Evolutionary conservation across 2,888 invertebrate genomes (phyloP).

Genomic region (Aricia artaxerxes): DNA sequence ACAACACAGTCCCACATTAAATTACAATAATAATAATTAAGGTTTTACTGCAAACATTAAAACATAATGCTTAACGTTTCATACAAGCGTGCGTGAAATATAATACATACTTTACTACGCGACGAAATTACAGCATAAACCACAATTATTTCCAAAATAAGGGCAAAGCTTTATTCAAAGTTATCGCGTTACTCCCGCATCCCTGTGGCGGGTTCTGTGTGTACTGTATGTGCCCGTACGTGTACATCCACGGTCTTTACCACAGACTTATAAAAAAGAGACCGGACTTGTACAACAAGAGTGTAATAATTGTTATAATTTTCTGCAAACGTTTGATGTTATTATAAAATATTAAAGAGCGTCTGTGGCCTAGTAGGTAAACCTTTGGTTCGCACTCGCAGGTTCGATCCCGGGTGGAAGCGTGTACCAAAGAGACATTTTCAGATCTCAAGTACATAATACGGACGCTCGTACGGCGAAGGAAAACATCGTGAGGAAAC

Average conservation of each 20-base stretch:
- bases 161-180: conserved; percentile 47
- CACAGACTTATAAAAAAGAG: background rate
- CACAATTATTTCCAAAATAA: conserved; percentile 68
- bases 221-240: background rate
- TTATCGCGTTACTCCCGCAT: conserved; percentile 41
- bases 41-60: background rate
- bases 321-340: background rate
- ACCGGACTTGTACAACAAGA: background rate
- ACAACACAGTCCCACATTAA: background rate
- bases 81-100: conserved; percentile 48
- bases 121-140: conserved; percentile 71
- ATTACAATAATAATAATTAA: background rate
- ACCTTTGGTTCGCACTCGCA: too few species aligned
- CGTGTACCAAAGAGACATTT: too few species aligned
- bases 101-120: conserved; percentile 64
- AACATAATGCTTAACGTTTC: background rate
- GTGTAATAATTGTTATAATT: background rate
- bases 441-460: too few species aligned
- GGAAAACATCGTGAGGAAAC: too few species aligned
- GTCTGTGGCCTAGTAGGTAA: too few species aligned
- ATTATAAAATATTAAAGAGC: too few species aligned
- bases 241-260: background rate
- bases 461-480: too few species aligned
- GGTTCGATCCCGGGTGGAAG: too few species aligned
- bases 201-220: conserved; percentile 34